These are phyloP conservation scores for Acanthosoma haemorrhoidale DNA, from an alignment of 2,888 invertebrate genomes.

Conservation along the genomic window DNA sequence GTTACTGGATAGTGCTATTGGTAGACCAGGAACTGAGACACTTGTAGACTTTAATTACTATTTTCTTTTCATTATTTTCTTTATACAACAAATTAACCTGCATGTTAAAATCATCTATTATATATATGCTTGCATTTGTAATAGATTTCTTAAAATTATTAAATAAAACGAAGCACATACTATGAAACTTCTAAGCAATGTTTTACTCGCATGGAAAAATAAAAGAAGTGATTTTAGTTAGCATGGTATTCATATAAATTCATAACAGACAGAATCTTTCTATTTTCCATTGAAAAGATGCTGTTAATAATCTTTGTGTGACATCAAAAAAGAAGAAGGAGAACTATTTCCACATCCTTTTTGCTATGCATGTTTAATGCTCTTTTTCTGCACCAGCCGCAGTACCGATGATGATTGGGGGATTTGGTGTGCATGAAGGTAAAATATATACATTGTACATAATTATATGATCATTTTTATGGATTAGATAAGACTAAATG, in stretches of 20 bases:
- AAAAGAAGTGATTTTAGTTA: slow-evolving; percentile 3
- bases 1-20: slow-evolving; percentile 13
- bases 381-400: slow-evolving; percentile 32
- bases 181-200: neutral
- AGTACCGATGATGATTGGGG: slow-evolving; percentile 30
- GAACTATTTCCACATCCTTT: slow-evolving; percentile 9
- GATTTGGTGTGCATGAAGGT: slow-evolving; percentile 36
- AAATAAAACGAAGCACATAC: neutral
- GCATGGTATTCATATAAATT: neutral
- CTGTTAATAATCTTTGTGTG: neutral
- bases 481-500: too few relatives aligned
- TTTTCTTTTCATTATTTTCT: slow-evolving; percentile 11
- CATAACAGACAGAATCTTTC: neutral
- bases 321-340: neutral
- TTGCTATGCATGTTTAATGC: slow-evolving; percentile 32
- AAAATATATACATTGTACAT: slow-evolving; percentile 11
- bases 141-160: neutral
- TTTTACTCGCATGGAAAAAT: slow-evolving; percentile 12
- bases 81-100: neutral
- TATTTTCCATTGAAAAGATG: neutral
- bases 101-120: slow-evolving; percentile 12
- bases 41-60: slow-evolving; percentile 7
- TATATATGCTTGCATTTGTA: slow-evolving; percentile 17
- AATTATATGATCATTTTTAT: neutral
- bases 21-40: neutral